Percentiles rank a stretch among this genome's conserved stretches.
phyloP scores from a whole-genome alignment of 2,888 invertebrate genomes.

The Sarcophaga subvicina region DNA sequence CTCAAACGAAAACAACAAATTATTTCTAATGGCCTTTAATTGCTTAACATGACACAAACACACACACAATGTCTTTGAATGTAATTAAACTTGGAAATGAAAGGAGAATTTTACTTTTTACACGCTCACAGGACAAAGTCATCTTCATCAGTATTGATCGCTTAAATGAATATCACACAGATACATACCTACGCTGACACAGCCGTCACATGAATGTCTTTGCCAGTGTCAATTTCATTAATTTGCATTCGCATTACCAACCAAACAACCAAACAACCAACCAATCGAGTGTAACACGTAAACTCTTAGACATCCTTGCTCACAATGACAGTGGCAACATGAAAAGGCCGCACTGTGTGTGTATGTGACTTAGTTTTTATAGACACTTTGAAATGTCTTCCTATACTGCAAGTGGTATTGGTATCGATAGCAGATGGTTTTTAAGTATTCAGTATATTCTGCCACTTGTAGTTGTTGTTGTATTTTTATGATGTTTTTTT shows the following conservation, averaged over 20 bases:
- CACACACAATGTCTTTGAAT: neutral
- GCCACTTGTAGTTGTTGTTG: neutral
- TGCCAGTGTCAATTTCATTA: slow-evolving; percentile 61
- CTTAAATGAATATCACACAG: neutral
- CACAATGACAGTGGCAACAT: neutral
- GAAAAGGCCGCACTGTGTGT: neutral
- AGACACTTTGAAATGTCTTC: neutral
- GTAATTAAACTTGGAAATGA: slow-evolving; percentile 49
- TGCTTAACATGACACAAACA: neutral
- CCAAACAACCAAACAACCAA: neutral
- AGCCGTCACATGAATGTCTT: slow-evolving; percentile 48
- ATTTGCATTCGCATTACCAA: slow-evolving; percentile 41
- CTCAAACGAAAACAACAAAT: too few species aligned
- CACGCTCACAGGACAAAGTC: neutral
- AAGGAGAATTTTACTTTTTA: neutral
- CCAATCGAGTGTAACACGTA: neutral
- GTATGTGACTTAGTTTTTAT: neutral
- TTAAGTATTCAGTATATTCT: neutral
- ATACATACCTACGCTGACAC: neutral
- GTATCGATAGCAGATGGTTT: neutral
- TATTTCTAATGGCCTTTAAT: neutral
- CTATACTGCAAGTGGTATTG: neutral
- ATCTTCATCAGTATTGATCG: neutral
- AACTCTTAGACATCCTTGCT: neutral
- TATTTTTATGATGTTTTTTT: neutral